Evolutionary conservation across 2,888 invertebrate genomes (phyloP).

Genomic region (Epinotia brunnichana): DNA sequence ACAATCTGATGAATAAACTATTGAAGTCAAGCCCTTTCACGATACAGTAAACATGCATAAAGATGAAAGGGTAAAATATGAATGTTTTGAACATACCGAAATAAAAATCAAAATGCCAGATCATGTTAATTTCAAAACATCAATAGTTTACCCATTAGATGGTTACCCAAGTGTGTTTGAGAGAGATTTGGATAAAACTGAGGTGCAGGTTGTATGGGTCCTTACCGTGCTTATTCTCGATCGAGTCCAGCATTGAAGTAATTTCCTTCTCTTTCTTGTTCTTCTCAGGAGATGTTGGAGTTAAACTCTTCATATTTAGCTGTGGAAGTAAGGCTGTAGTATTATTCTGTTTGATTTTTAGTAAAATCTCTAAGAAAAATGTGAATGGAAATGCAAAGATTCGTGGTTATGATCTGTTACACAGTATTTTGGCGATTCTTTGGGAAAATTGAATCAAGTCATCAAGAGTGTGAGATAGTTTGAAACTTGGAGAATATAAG

Average conservation of each 20-base stretch:
- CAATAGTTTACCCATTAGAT: constrained; percentile 83
- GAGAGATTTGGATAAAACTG: constrained; percentile 23
- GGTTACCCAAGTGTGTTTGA: constrained; percentile 45
- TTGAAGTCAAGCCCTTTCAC: constrained; percentile 83
- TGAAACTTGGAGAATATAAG: too few relatives aligned
- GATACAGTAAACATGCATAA: constrained; percentile 75
- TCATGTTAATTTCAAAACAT: constrained; percentile 72
- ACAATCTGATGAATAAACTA: constrained; percentile 88
- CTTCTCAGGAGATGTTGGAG: constrained; percentile 85
- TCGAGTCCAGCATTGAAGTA: constrained; percentile 88
- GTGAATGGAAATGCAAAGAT: too few relatives aligned
- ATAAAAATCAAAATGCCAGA: constrained; percentile 47
- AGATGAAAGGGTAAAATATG: constrained; percentile 83
- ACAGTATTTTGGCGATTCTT: too few relatives aligned
- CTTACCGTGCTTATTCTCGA: constrained; percentile 94
- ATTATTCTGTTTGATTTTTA: not conserved
- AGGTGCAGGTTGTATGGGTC: constrained; percentile 44
- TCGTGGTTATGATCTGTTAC: too few relatives aligned
- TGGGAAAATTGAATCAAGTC: too few relatives aligned
- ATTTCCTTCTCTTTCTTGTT: constrained; percentile 88
- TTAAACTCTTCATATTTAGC: constrained; percentile 85
- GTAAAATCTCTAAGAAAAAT: not conserved
- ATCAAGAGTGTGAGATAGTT: too few relatives aligned
- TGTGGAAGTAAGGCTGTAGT: constrained; percentile 54
- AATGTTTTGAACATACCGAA: constrained; percentile 76